These are phyloP conservation scores for Echinops telfairi DNA, from an alignment of 2,113 vertebrate genomes.

Conservation along the genomic window DNA sequence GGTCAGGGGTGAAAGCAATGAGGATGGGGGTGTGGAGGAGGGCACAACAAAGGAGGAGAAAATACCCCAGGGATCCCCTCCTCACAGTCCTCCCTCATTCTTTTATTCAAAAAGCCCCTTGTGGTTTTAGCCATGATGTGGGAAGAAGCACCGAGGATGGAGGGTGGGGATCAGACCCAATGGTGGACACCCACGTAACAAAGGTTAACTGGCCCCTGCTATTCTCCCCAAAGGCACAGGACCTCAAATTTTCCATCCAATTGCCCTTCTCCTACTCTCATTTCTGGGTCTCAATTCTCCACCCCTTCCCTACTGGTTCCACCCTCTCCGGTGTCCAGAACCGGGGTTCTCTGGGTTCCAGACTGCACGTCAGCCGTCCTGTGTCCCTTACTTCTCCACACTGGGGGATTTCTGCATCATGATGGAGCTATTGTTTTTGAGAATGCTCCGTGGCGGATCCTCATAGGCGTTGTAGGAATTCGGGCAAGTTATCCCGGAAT, in stretches of 20 bases:
- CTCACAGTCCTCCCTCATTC: background rate
- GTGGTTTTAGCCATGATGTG: background rate
- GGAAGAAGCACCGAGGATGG: background rate
- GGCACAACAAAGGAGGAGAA: background rate
- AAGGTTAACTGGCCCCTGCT: background rate
- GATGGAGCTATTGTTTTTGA: conserved; percentile 59
- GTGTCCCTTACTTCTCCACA: conserved; percentile 58
- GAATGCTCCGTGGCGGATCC: conserved; percentile 64
- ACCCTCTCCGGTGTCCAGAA: background rate
- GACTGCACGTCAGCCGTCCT: no score
- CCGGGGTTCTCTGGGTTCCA: background rate
- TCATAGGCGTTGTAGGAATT: conserved; percentile 2
- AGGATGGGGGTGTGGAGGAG: background rate
- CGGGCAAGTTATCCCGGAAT: background rate
- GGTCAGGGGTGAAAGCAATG: background rate
- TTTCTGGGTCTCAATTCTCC: background rate
- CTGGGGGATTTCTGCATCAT: background rate
- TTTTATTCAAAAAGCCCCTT: background rate
- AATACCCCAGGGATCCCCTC: background rate
- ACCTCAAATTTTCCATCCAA: background rate
- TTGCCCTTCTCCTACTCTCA: background rate
- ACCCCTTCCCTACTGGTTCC: background rate
- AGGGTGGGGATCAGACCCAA: background rate
- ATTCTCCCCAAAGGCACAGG: background rate
- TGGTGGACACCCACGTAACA: background rate